These are phyloP conservation scores for Platerodrilus igneus DNA, from an alignment of 2,888 invertebrate species.

Conservation along the genomic window DNA sequence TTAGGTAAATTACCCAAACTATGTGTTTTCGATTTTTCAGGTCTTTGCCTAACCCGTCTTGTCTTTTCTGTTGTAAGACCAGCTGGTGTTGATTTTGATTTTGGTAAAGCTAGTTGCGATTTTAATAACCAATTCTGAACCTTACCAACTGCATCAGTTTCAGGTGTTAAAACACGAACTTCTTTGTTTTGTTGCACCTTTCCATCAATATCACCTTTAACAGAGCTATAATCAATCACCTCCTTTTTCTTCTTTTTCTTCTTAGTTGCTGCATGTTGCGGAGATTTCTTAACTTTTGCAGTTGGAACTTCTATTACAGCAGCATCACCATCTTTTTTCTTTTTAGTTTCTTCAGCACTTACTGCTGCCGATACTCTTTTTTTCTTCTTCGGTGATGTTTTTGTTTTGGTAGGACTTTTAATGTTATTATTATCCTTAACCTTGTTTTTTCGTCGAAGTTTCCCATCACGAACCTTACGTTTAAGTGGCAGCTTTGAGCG, in stretches of 20 bases:
- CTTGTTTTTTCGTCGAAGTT: conserved; percentile 37
- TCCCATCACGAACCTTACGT: conserved; percentile 67
- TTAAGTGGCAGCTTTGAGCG: conserved; percentile 83
- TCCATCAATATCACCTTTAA: conserved; percentile 56
- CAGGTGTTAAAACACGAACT: conserved; percentile 44
- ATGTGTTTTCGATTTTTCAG: conserved; percentile 56
- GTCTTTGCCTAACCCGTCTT: conserved; percentile 53
- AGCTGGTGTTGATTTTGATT: conserved; percentile 80
- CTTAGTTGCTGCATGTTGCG: conserved; percentile 39
- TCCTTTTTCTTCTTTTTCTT: conserved; percentile 65
- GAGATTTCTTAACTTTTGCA: conserved; percentile 47
- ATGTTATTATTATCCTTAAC: conserved; percentile 38
- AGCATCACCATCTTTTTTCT: conserved; percentile 51
- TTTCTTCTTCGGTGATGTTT: conserved; percentile 45
- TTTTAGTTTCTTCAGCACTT: conserved; percentile 54
- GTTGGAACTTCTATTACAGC: conserved; percentile 41
- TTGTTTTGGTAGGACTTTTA: conserved; percentile 42
- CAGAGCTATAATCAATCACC: conserved; percentile 73
- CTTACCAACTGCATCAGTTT: conserved; percentile 62
- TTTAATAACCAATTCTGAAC: conserved; percentile 83
- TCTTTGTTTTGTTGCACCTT: conserved; percentile 52
- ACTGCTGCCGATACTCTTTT: conserved; percentile 47
- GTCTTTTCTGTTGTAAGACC: conserved; percentile 59
- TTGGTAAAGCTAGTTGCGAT: conserved; percentile 66
- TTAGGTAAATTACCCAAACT: conserved; percentile 67